phyloP scores from a whole-genome alignment of 1,140 invertebrate genomes.

The Linepithema humile region DNA sequence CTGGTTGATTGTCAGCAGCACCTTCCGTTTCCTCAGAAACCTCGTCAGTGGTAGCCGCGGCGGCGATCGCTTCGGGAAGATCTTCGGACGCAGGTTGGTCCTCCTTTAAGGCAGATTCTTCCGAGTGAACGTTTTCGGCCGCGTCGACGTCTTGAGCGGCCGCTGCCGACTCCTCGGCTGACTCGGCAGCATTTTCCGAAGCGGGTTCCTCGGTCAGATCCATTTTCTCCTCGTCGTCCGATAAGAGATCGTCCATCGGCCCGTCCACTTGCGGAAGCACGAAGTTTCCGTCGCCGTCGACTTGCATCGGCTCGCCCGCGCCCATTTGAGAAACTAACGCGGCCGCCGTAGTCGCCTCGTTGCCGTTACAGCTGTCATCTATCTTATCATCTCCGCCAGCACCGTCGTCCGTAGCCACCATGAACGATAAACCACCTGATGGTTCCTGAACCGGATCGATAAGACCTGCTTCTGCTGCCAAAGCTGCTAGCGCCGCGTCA shows the following conservation, averaged over 20 bases:
- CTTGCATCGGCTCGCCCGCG: conserved; percentile 80
- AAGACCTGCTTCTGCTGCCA: conserved; percentile 88
- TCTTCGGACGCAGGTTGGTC: conserved; percentile 9
- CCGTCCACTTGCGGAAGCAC: conserved; percentile 83
- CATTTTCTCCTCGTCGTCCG: conserved; percentile 75
- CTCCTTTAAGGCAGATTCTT: conserved; percentile 55
- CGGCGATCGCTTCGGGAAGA: conserved; percentile 21
- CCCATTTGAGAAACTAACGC: conserved; percentile 76
- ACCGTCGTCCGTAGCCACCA: conserved; percentile 80
- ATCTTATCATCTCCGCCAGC: conserved; percentile 74
- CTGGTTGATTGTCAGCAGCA: conserved; percentile 29
- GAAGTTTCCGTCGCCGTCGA: conserved; percentile 81
- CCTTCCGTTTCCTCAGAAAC: conserved; percentile 39
- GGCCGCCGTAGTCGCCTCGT: conserved; percentile 74
- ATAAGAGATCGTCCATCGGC: conserved; percentile 75
- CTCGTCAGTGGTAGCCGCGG: not conserved
- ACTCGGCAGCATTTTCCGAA: conserved; percentile 46
- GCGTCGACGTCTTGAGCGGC: conserved; percentile 72
- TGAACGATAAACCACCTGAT: conserved; percentile 80
- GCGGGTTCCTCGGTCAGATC: conserved; percentile 65
- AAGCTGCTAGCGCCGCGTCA: conserved; percentile 87
- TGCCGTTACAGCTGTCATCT: conserved; percentile 82
- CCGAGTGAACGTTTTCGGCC: conserved; percentile 52
- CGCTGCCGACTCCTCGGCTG: conserved; percentile 19
- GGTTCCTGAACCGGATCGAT: conserved; percentile 86